Evolutionary conservation across 1,140 invertebrate species (phyloP), one percentile per base, ranked within the genome.

Genomic region (Drosophila nasuta): DNA sequence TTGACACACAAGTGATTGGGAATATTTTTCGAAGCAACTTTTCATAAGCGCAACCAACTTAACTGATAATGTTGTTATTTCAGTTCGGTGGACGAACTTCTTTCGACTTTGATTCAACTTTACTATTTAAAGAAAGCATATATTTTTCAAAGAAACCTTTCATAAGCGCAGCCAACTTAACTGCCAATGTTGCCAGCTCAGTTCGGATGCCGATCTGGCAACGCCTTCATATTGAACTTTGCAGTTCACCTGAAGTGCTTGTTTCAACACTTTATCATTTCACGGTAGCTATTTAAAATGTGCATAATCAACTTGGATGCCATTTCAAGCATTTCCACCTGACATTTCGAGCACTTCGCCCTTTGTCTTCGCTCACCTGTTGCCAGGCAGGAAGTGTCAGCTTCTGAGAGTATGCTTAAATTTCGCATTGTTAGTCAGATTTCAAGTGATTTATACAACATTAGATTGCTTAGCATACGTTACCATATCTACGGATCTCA

Each of bases 381-480:
- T 75, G 72, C 66, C 58, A 62, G 48, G 56, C n/a, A 33, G 64
- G 0, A 41, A 69, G 28, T 70, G 65, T 20, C 58, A 71, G 41
- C 13, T 68, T 35, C n/a, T 45, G 69, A 54, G 63, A 41, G 60
- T 25, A 20, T 64, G 48, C 46, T 38, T 20, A 33, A 72, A 66
- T 68, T 67, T 33, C 48, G 35, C 15, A 56, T 30, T 38, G 10
- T 13, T 70, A 35, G 6, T 49, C 54, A 10, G 45, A 65, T 51
- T 48, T 75, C 58, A 59, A 43, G 58, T 75, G 72, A 75, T 70
- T 75, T 70, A 75, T 75, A 43, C 43, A 51, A 49, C 58, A 64
- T 51, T 70, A 63, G 64, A 75, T 75, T 75, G 69, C 72, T 63
- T 75, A 63, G 72, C 66, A 75, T 75, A 63, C 64, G 72, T 74